These are phyloP conservation scores for Ictalurus furcatus DNA, from an alignment of 2,113 vertebrate species.

Conservation along the genomic window DNA sequence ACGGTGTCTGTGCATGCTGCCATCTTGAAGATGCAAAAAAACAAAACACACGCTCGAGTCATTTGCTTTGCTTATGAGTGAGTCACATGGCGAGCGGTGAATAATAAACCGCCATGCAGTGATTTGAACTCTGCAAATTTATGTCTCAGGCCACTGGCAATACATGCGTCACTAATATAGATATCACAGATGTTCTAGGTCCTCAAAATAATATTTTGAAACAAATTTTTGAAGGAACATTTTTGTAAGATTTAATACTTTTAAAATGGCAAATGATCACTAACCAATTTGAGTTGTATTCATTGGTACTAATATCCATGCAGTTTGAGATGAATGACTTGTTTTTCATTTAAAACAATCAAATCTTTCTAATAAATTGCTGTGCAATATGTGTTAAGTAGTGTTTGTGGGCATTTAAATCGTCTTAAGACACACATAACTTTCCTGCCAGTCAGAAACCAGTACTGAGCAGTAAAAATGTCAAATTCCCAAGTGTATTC, in stretches of 20 bases:
- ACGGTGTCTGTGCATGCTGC: background rate
- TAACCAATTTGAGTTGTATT: background rate
- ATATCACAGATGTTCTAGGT: background rate
- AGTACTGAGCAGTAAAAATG: background rate
- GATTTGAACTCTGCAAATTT: background rate
- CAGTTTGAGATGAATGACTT: background rate
- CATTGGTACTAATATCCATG: background rate
- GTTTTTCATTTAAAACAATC: background rate
- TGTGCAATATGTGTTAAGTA: background rate
- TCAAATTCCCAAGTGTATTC: background rate
- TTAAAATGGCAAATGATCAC: background rate
- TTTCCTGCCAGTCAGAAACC: background rate
- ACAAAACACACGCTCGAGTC: background rate
- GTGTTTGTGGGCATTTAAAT: background rate
- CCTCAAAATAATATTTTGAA: background rate
- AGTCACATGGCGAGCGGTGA: slow-evolving; percentile 12
- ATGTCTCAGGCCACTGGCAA: background rate
- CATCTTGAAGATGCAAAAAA: slow-evolving; percentile 9
- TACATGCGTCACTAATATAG: background rate
- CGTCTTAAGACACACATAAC: background rate
- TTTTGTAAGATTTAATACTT: background rate
- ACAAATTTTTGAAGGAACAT: background rate
- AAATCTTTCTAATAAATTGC: background rate
- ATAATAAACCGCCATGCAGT: background rate
- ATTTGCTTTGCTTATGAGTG: slow-evolving; percentile 19